Conservation (phyloP, 1,140 invertebrate species). For the Penaeus chinensis region DNA sequence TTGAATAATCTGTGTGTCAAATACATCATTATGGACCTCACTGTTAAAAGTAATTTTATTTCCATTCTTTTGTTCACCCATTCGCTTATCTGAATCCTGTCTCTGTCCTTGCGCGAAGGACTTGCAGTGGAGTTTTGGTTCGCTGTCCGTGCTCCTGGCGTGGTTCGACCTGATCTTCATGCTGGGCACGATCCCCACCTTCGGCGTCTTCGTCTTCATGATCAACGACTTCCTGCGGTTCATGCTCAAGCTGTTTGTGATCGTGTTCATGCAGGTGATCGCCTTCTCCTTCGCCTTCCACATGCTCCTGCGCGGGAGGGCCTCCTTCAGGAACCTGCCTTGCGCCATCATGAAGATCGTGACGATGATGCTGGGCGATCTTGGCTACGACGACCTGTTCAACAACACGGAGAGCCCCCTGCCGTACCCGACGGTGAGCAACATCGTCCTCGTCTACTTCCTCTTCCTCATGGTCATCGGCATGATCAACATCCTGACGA, state of each 20-base stretch:
- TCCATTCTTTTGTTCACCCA: background rate
- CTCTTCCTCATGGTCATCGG: background rate
- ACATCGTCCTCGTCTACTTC: background rate
- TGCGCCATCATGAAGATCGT: background rate
- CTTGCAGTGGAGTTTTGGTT: background rate
- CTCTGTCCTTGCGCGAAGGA: background rate
- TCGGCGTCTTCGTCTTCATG: background rate
- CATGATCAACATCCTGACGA: constrained; percentile 1
- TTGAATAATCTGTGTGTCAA: too few relatives aligned
- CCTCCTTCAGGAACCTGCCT: background rate
- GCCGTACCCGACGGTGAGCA: background rate
- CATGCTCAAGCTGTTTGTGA: background rate
- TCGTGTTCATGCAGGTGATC: background rate
- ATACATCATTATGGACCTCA: too few relatives aligned
- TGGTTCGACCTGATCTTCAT: constrained; percentile 9
- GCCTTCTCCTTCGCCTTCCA: constrained; percentile 20
- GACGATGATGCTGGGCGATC: background rate
- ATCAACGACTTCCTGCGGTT: background rate
- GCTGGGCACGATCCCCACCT: constrained; percentile 5
- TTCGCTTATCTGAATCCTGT: background rate
- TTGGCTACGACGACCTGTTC: background rate
- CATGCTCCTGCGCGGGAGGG: background rate
- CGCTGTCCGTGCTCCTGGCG: background rate
- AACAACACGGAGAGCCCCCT: background rate
- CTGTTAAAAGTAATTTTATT: background rate